These are phyloP conservation scores for Hormaphis cornu DNA, from an alignment of 1,140 invertebrate species.

Conservation along the genomic window DNA sequence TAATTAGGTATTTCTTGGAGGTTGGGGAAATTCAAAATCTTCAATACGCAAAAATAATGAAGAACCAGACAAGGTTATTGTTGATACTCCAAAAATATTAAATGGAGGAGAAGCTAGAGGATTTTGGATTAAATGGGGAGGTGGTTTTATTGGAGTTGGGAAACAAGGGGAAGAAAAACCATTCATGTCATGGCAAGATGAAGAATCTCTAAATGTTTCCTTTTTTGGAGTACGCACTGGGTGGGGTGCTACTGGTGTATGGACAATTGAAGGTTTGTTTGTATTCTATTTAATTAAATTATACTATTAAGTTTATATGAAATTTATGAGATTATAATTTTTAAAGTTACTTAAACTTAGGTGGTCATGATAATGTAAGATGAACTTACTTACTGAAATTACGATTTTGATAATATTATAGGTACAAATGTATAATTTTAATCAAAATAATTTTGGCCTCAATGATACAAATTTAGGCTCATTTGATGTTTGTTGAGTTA, in stretches of 20 bases:
- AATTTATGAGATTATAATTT: neutral
- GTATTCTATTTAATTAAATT: neutral
- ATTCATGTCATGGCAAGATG: slow-evolving; percentile 60
- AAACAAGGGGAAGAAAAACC: slow-evolving; percentile 58
- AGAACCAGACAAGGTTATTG: slow-evolving; percentile 66
- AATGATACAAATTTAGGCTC: no score
- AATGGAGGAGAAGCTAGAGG: slow-evolving; percentile 60
- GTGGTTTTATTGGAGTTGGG: slow-evolving; percentile 56
- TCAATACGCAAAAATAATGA: slow-evolving; percentile 66
- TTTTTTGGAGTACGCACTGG: slow-evolving; percentile 73
- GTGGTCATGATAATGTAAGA: no score
- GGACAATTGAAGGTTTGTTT: slow-evolving; percentile 63
- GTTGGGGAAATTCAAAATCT: slow-evolving; percentile 74
- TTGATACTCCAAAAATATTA: slow-evolving; percentile 58
- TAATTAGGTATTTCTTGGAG: slow-evolving; percentile 65
- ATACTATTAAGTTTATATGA: neutral
- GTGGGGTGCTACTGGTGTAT: slow-evolving; percentile 71
- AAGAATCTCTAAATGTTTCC: slow-evolving; percentile 55
- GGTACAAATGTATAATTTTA: no score
- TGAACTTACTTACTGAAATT: no score
- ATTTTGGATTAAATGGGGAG: slow-evolving; percentile 72
- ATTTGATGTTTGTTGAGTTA: no score
- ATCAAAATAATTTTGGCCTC: no score
- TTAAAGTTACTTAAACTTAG: neutral
- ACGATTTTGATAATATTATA: no score